Evolutionary conservation across 2,797 vertebrate genomes (phyloP), one percentile per base, ranked within the genome.

Genomic region (Malurus splendens): DNA sequence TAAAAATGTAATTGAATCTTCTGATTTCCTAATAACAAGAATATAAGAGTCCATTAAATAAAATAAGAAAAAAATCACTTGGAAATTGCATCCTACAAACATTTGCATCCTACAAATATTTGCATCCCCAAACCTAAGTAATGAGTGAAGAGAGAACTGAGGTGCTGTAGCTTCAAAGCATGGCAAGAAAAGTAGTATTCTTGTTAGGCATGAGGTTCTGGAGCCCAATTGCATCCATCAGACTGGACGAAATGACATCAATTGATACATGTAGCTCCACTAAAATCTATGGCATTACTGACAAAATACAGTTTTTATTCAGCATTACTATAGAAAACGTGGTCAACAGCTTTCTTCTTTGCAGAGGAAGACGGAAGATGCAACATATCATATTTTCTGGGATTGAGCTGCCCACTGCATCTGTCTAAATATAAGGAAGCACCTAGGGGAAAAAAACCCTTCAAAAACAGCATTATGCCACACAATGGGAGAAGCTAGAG

Each of bases 401-500:
- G 30, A 45, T 76, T 66, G 50, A 81, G 6, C 7, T 86, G 41
- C n/a, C 22, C 10, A 36, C 18, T 28, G 1, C 10, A 45, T 30
- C 33, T 60, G 77, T 81, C 39, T 71, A 66, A 81, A 66, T 33
- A 89, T 42, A 52, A 66, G 18, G 12, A 86, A 70, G 8, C 18
- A 50, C 6, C 10, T 28, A 44, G 44, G 36, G 36, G 11, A 22
- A n/a, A 77, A 45, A 20, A 30, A 0, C 0, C 0, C 3, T 65
- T 2, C 3, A 61, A 79, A 86, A n/a, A 14, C 11, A 77, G 36
- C 13, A 30, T 28, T 57, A 59, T 1, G 2, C 42, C 67, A 57
- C 14, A 57, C 7, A 70, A 10, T 0, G 42, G 27, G 57, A 72
- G 32, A 39, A 72, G 16, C 3, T 9, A 27, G 25, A 77, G n/a